Evolutionary conservation across 2,113 vertebrate species (phyloP).

Genomic region (Chroicocephalus ridibundus): DNA sequence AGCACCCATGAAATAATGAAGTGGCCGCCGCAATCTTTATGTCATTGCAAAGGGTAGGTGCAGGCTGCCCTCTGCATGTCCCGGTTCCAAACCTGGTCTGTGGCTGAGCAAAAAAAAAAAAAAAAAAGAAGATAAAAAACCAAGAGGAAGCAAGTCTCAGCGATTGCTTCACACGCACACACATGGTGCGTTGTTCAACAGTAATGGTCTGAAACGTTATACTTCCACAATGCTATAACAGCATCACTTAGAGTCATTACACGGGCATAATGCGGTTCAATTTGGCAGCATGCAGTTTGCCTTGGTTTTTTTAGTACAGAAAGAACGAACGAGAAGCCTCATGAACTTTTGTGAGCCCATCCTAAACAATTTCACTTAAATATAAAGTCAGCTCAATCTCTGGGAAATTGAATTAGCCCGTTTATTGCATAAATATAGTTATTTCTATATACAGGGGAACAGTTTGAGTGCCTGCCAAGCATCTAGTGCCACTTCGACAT

Average conservation of each 20-base stretch:
- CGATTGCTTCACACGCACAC: neutral
- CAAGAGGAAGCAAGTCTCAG: neutral
- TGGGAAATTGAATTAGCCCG: neutral
- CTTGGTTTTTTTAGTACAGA: neutral
- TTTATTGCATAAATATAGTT: neutral
- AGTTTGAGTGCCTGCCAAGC: neutral
- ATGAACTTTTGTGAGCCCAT: neutral
- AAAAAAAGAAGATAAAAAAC: neutral
- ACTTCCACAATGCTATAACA: neutral
- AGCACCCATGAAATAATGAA: neutral
- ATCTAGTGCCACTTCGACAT: neutral
- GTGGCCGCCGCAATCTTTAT: neutral
- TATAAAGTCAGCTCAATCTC: neutral
- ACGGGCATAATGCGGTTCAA: neutral
- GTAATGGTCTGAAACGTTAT: neutral
- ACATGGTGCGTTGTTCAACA: neutral
- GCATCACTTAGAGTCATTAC: slow-evolving; percentile 8
- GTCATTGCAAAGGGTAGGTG: neutral
- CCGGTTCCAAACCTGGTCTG: neutral
- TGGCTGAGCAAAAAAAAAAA: neutral
- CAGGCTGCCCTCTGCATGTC: neutral
- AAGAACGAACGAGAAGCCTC: neutral
- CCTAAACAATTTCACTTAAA: slow-evolving; percentile 9
- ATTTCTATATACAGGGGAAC: neutral
- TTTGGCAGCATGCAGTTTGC: neutral